Conservation (phyloP, 2,888 invertebrate species). For the Apamea anceps region DNA sequence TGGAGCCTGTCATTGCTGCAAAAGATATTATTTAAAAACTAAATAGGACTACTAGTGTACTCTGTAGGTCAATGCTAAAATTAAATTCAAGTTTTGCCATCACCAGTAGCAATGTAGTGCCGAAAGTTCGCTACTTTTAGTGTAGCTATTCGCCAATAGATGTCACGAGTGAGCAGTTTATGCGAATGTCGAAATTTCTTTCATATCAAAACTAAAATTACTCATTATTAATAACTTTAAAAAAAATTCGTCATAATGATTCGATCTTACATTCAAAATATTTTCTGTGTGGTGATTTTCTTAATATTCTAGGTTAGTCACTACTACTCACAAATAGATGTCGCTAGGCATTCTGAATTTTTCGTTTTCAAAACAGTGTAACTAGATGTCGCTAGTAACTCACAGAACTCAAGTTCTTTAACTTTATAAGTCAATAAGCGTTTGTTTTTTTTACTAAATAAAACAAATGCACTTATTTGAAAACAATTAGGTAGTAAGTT, state of each 20-base stretch:
- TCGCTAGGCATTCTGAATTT: conserved; percentile 46
- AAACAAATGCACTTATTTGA: neutral
- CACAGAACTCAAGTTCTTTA: no score
- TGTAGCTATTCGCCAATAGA: conserved; percentile 71
- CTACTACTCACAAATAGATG: conserved; percentile 74
- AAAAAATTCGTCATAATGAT: neutral
- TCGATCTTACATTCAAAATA: fast-evolving
- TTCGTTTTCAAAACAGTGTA: neutral
- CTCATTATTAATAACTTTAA: fast-evolving
- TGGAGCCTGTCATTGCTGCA: neutral
- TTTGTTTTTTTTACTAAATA: no score
- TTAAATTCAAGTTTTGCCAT: conserved; percentile 23
- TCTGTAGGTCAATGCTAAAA: conserved; percentile 59
- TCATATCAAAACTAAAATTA: neutral
- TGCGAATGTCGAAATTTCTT: neutral
- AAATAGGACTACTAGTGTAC: conserved; percentile 40
- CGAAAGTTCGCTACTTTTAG: conserved; percentile 34
- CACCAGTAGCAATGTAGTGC: neutral
- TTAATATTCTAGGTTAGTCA: neutral
- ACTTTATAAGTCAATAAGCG: neutral
- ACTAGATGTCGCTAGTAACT: conserved; percentile 52
- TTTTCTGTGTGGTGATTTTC: neutral
- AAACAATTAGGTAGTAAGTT: neutral
- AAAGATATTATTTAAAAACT: neutral
- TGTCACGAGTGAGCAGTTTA: conserved; percentile 62